These are phyloP conservation scores for Ormyrus nitidulus DNA, from an alignment of 2,888 invertebrate genomes.

Conservation along the genomic window DNA sequence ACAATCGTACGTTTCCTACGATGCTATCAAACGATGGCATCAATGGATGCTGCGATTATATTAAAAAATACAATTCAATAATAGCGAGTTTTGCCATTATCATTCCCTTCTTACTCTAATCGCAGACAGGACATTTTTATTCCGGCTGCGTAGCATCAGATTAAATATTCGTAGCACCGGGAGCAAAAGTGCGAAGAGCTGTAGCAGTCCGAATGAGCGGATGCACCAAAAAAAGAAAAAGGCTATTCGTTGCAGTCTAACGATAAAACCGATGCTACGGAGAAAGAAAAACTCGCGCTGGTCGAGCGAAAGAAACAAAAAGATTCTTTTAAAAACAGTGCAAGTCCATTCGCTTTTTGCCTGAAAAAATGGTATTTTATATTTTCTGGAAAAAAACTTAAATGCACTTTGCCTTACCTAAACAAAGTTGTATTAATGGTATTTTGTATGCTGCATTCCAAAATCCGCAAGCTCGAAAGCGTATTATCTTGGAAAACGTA, in stretches of 20 bases:
- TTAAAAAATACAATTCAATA: no score
- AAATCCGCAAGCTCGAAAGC: no score
- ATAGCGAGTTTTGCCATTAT: background rate
- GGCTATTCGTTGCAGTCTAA: background rate
- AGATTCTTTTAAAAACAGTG: slow-evolving; percentile 14
- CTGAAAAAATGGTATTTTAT: no score
- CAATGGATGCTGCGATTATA: no score
- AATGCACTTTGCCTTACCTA: no score
- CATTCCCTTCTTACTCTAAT: slow-evolving; percentile 28
- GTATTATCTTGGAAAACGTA: no score
- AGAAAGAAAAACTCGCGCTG: slow-evolving; percentile 21
- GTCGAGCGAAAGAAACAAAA: slow-evolving; percentile 20
- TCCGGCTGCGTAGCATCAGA: slow-evolving; percentile 25
- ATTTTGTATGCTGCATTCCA: no score
- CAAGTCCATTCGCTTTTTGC: background rate
- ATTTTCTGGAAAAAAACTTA: no score
- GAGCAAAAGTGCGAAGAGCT: slow-evolving; percentile 36
- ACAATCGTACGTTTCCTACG: no score
- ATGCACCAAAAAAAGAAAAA: slow-evolving; percentile 1
- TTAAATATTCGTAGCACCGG: slow-evolving; percentile 37
- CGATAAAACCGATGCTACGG: slow-evolving; percentile 26
- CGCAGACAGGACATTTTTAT: slow-evolving; percentile 28
- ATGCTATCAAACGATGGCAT: no score
- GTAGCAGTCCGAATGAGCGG: background rate
- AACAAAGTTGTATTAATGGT: no score